A percentile compares a stretch with the other conserved stretches of the same genome.
Conservation (phyloP, 2,888 invertebrate genomes). For the Acrobasis repandana region DNA sequence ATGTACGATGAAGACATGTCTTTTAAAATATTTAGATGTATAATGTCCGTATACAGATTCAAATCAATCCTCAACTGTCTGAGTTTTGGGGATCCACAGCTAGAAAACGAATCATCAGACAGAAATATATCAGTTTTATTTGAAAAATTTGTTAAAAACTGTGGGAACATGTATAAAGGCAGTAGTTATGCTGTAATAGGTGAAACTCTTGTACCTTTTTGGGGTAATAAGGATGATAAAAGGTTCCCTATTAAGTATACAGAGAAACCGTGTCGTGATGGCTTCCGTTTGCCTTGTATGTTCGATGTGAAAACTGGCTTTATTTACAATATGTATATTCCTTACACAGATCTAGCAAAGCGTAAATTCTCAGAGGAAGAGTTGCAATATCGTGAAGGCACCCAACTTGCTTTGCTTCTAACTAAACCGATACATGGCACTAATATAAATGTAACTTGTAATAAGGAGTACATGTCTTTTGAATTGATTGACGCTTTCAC, state of each 20-base stretch:
- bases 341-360: conserved; percentile 25
- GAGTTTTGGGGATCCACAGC: conserved; percentile 25
- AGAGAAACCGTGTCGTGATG: conserved; percentile 32
- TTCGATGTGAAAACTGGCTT: conserved; percentile 28
- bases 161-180: conserved; percentile 29
- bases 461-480: conserved; percentile 29
- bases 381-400: conserved; percentile 26
- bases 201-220: conserved; percentile 35
- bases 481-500: conserved; percentile 28
- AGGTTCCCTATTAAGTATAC: conserved; percentile 31
- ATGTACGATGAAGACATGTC: conserved; percentile 33
- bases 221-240: conserved; percentile 28
- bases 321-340: conserved; percentile 29
- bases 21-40: conserved; percentile 30
- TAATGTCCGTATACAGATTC: conserved; percentile 35
- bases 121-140: conserved; percentile 31
- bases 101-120: conserved; percentile 29
- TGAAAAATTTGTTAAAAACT: conserved; percentile 32
- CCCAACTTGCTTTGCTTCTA: conserved; percentile 29
- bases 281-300: conserved; percentile 27
- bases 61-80: conserved; percentile 30
- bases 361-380: conserved; percentile 27
- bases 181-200: conserved; percentile 31
- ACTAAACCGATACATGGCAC: conserved; percentile 27
- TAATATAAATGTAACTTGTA: conserved; percentile 29